These are phyloP conservation scores for Zhengitettix transpicula DNA, from an alignment of 2,888 invertebrate genomes.

Conservation along the genomic window DNA sequence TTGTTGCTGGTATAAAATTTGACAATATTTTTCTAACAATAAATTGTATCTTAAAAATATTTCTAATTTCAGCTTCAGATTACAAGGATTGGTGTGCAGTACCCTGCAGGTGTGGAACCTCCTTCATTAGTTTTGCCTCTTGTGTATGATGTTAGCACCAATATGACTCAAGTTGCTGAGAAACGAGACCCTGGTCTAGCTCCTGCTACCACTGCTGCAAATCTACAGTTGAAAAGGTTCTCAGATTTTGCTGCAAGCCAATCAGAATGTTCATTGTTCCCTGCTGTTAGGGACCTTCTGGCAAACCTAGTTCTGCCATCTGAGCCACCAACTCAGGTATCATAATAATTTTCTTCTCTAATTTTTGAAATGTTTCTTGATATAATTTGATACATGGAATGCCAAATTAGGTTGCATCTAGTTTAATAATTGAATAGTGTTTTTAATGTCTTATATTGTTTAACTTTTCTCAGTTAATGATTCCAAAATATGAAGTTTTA, in stretches of 20 bases:
- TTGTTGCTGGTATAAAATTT: no score
- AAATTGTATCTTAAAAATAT: no score
- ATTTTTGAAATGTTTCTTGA: no score
- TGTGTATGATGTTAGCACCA: constrained; percentile 75
- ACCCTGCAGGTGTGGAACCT: constrained; percentile 42
- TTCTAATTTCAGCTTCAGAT: constrained; percentile 45
- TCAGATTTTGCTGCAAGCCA: constrained; percentile 49
- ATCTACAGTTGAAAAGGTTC: constrained; percentile 48
- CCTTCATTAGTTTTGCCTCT: constrained; percentile 69
- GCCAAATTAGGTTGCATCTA: no score
- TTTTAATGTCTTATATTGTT: no score
- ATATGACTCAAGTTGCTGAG: constrained; percentile 74
- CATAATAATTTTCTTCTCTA: background rate
- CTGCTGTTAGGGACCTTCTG: constrained; percentile 76
- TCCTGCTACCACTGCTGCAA: constrained; percentile 43
- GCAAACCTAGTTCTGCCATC: constrained; percentile 68
- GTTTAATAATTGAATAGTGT: no score
- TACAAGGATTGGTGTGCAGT: constrained; percentile 44
- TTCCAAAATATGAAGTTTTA: no score
- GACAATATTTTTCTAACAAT: no score
- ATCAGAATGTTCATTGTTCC: constrained; percentile 76
- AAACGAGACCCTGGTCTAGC: constrained; percentile 50
- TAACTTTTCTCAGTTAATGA: no score
- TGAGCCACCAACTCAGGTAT: constrained; percentile 41
- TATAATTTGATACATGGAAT: no score